Percentiles rank a stretch among this genome's conserved stretches.
These are phyloP conservation scores for Seriola quinqueradiata DNA, from an alignment of 2,113 vertebrate genomes.

Conservation along the genomic window DNA sequence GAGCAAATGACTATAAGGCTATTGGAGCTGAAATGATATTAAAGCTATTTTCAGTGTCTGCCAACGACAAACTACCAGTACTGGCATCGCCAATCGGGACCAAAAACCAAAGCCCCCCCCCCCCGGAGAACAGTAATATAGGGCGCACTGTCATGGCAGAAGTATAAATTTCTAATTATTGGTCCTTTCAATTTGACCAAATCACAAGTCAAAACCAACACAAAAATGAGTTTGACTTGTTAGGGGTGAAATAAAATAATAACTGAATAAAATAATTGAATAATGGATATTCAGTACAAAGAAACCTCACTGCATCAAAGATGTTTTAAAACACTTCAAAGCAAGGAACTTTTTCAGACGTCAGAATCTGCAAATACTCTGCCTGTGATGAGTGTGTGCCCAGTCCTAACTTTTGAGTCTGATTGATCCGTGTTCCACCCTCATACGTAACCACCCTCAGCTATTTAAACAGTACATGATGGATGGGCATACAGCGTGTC, in stretches of 20 bases:
- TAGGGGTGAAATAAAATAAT: not conserved
- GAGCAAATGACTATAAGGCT: no score
- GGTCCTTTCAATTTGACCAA: no score
- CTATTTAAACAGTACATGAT: constrained; percentile 69
- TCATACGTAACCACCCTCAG: constrained; percentile 51
- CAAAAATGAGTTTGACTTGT: no score
- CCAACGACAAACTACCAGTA: no score
- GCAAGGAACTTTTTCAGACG: constrained; percentile 29
- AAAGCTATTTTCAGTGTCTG: no score
- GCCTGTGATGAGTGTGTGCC: constrained; percentile 11
- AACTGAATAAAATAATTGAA: not conserved
- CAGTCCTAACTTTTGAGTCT: constrained; percentile 27
- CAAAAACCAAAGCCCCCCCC: no score
- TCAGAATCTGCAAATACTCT: constrained; percentile 10
- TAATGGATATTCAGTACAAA: not conserved
- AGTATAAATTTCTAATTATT: no score
- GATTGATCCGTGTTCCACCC: constrained; percentile 55
- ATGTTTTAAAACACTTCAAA: not conserved
- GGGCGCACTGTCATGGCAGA: no score
- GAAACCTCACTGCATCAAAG: not conserved
- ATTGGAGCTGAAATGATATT: no score
- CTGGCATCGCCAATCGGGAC: no score
- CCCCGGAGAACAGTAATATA: no score
- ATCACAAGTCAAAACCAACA: no score
- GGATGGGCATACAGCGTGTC: constrained; percentile 53